Evolutionary conservation across 2,888 invertebrate genomes (phyloP).

Genomic region (Ferdinandea cuprea): DNA sequence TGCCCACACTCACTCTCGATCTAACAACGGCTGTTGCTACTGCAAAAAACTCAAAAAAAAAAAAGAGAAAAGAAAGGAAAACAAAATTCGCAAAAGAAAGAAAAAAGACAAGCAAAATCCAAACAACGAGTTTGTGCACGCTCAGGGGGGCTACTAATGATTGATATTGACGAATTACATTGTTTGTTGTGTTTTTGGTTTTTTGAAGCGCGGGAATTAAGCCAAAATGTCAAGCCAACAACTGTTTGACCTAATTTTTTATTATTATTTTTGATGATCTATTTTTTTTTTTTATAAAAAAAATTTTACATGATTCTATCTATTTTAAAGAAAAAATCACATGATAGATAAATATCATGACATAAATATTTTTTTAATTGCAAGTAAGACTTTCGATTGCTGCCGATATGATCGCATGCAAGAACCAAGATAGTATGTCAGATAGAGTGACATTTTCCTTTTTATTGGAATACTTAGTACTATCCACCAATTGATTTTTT

Average conservation of each 20-base stretch:
- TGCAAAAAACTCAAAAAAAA: constrained; percentile 32
- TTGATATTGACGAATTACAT: constrained; percentile 52
- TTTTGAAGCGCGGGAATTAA: constrained; percentile 39
- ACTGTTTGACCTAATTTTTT: constrained; percentile 64
- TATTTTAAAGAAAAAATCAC: too few species aligned
- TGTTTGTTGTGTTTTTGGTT: constrained; percentile 17
- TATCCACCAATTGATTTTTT: too few species aligned
- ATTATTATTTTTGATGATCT: constrained; percentile 23
- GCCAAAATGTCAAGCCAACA: constrained; percentile 53
- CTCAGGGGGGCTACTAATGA: constrained; percentile 15
- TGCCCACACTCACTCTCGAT: constrained; percentile 46
- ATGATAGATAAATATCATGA: too few species aligned
- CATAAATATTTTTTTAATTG: too few species aligned
- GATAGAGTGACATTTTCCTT: too few species aligned
- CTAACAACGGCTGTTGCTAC: constrained; percentile 39
- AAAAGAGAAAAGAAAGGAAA: constrained; percentile 24
- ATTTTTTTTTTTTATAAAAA: constrained; percentile 43
- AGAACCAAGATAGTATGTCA: too few species aligned
- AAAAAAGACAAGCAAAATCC: constrained; percentile 38
- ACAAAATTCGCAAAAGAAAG: constrained; percentile 56
- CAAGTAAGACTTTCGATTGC: too few species aligned
- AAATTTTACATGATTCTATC: too few species aligned
- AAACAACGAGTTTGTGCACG: constrained; percentile 38
- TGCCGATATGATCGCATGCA: too few species aligned
- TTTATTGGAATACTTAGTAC: too few species aligned